Evolutionary conservation across 1,140 invertebrate genomes (phyloP).

Genomic region (Ruditapes philippinarum): DNA sequence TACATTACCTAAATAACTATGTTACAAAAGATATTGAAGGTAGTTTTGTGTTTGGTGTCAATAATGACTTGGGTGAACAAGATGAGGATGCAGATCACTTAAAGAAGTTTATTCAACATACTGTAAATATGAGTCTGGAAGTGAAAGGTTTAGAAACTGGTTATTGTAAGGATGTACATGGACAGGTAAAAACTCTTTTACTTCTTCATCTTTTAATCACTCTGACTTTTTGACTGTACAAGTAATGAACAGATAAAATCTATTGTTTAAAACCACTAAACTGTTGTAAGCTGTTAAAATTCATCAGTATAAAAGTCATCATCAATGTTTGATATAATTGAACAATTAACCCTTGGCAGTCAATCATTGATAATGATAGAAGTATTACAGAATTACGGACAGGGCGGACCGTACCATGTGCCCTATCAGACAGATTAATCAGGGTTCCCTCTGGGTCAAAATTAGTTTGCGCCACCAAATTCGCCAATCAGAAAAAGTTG

Average conservation of each 20-base stretch:
- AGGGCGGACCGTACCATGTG: no score
- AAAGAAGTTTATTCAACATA: conserved; percentile 67
- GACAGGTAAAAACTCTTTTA: conserved; percentile 74
- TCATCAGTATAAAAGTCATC: no score
- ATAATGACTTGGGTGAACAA: conserved; percentile 54
- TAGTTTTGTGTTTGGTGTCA: conserved; percentile 58
- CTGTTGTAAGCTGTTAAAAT: no score
- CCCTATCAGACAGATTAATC: no score
- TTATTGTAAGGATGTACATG: conserved; percentile 81
- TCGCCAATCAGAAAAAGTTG: no score
- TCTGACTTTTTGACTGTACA: background rate
- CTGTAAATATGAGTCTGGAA: conserved; percentile 62
- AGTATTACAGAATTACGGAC: no score
- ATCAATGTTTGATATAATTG: no score
- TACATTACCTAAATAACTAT: conserved; percentile 61
- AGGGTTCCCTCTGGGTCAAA: no score
- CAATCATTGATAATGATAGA: no score
- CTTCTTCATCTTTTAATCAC: no score
- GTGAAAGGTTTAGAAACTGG: conserved; percentile 73
- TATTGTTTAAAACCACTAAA: background rate
- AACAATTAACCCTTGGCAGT: no score
- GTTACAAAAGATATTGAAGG: conserved; percentile 41
- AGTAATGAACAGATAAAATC: background rate
- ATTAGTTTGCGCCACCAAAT: no score
- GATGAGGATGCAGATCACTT: conserved; percentile 69